Base-by-base conservation (phyloP, 2,888 invertebrate species). In the Lepeophtheirus nordmannii region DNA sequence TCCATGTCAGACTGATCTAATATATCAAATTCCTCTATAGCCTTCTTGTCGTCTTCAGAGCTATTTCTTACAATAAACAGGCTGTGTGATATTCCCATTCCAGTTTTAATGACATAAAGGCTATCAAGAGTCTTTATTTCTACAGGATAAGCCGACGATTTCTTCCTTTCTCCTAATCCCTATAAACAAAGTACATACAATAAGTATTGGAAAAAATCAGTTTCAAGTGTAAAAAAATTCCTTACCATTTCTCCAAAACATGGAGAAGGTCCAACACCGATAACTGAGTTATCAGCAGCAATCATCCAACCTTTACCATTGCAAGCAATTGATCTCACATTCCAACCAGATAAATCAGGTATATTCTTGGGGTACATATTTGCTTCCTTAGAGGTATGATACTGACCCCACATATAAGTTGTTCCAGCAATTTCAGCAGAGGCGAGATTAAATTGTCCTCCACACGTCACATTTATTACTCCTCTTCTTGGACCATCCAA, bases 311-410 rank as follows among this genome's bases (percentile, higher is more conserved):
- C 66, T 30, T 89, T 89, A 73, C 85, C 83, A 68, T 86, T 85
- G 65, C 88, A 86, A 1, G 85, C 91, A 56, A 93, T 82, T 70
- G 85, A 83, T 67, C 87, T 83, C 30, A 94, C 85, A 71, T 86
- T 85, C 93, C 93, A 94, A 0, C 93, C 92, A 68, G 86, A 83
- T n/a, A 94, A 79, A 76, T 94, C 93, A 71, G 89, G 90, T 3
- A 93, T 86, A 0, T 90, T 89, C 74, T 93, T 93, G 0, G 93
- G 93, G 74, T 93, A 93, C 93, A 93, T 93, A 72, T 90, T 90
- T 2, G 93, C 93, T 75, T 94, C 94, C 0, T 92, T 93, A 0
- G 89, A 87, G 67, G 89, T 84, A 74, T 92, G 93, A 0, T 87
- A 88, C 74, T 90, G 90, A 0, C 94, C 94, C 76, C 92, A 93